Evolutionary conservation across 2,888 invertebrate genomes (phyloP).

Genomic region (Panopea generosa): DNA sequence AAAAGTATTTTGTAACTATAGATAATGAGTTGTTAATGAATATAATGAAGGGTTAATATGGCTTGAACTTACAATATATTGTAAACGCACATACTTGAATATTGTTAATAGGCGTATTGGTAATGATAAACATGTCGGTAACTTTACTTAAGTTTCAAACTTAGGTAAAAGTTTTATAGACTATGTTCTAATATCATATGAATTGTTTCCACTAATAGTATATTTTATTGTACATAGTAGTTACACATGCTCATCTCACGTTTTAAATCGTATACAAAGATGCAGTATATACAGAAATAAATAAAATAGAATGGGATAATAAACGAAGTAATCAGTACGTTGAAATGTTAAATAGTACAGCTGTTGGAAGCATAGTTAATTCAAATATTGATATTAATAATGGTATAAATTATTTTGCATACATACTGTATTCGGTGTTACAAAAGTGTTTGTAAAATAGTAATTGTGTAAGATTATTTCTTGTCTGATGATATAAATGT

Average conservation of each 20-base stretch:
- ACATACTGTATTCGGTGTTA: too few relatives aligned
- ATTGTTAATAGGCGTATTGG: slow-evolving; percentile 15
- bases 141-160: not conserved
- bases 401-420: too few relatives aligned
- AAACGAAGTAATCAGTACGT: not conserved
- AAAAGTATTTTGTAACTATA: slow-evolving; percentile 14
- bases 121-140: not conserved
- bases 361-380: not conserved
- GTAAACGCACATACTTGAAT: slow-evolving; percentile 6
- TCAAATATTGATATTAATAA: not conserved
- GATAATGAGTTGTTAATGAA: not conserved
- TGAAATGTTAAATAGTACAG: not conserved
- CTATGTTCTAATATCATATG: not conserved
- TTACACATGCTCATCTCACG: not conserved
- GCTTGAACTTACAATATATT: slow-evolving; percentile 3
- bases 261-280: not conserved
- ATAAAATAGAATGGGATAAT: slow-evolving; percentile 1
- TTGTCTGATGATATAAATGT: too few relatives aligned
- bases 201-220: not conserved
- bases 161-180: too few relatives aligned
- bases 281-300: not conserved
- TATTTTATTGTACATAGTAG: not conserved
- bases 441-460: too few relatives aligned
- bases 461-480: too few relatives aligned
- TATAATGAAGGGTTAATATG: not conserved